Evolutionary conservation across 1,140 invertebrate genomes (phyloP), one percentile per base, ranked within the genome.

Genomic region (Protaetia brevitarsis): DNA sequence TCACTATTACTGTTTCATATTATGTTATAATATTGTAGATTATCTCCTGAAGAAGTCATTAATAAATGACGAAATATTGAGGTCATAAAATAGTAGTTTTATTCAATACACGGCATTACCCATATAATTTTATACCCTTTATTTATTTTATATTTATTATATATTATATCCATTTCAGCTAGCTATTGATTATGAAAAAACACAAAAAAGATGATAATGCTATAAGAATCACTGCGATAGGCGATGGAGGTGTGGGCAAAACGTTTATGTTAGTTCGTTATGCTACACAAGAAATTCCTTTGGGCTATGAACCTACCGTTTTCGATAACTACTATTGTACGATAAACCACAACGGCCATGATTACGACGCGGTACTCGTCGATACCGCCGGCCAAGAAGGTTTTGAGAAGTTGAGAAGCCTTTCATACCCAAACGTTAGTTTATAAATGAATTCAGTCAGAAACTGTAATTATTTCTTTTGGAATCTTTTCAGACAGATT

Each of bases 321-420:
- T 99, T 99, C 82, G 97, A 98, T 83, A 99, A 98, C 78, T 98
- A 98, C 82, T 97, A 96, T 4, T 96, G 96, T 21, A 98, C 98
- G 87, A 96, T 99, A n/a, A 98, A 98, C 95, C 96, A 99, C 16
- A 97, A 98, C 82, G 96, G 95, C 0, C 96, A 97, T 79, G 95
- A 95, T 0, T 97, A 98, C 68, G 98, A 97, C 81, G 80, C 98
- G 71, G 95, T 93, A 5, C 80, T 96, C 26, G 96, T 93, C 93
- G 94, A 96, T 87, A 95, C 93, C 66, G 92, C 94, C 45, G 94
- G 93, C 37, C 95, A 97, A 79, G 95, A 97, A 83, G 95, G 97
- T 83, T 98, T 97, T 77, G 95, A 97, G 79, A 86, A 96, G 73
- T 82, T 98, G 57, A 85, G 96, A 76, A 96, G 96, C 13, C 82